A percentile compares a stretch with the other conserved stretches of the same genome.
Conservation (phyloP, 2,888 invertebrate genomes). For the Tridacna crocea region DNA sequence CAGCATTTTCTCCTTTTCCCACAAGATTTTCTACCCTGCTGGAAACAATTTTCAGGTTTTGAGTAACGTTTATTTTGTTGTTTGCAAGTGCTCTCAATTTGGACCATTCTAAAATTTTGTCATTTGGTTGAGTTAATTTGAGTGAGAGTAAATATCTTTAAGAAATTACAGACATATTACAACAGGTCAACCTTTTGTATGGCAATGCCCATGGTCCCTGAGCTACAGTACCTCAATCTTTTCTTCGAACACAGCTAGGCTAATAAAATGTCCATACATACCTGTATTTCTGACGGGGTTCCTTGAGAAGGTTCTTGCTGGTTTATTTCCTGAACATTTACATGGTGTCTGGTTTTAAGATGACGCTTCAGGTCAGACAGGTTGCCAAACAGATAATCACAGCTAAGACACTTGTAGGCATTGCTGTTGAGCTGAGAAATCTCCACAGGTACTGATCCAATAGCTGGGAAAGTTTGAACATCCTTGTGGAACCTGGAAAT, state of each 20-base stretch:
- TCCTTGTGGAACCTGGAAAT: slow-evolving; percentile 54
- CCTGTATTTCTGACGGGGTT: slow-evolving; percentile 26
- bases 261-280: no score
- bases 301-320: slow-evolving; percentile 2
- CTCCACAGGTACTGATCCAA: slow-evolving; percentile 43
- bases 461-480: slow-evolving; percentile 28
- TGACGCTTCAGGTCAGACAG: slow-evolving; percentile 83
- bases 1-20: no score
- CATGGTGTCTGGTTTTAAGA: slow-evolving; percentile 78
- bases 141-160: no score
- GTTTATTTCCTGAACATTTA: slow-evolving; percentile 76
- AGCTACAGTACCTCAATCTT: no score
- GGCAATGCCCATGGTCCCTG: no score
- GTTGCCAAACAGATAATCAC: slow-evolving; percentile 83
- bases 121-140: no score
- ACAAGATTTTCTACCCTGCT: background rate
- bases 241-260: no score
- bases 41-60: no score
- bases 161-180: background rate
- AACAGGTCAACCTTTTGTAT: no score
- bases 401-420: slow-evolving; percentile 81
- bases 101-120: no score
- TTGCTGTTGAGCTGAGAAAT: slow-evolving; percentile 51
- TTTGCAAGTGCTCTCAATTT: no score
- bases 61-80: no score